Percentiles rank a stretch among this genome's conserved stretches.
phyloP scores from a whole-genome alignment of 2,888 invertebrate species.

The Eumacrocentrus americanus region DNA sequence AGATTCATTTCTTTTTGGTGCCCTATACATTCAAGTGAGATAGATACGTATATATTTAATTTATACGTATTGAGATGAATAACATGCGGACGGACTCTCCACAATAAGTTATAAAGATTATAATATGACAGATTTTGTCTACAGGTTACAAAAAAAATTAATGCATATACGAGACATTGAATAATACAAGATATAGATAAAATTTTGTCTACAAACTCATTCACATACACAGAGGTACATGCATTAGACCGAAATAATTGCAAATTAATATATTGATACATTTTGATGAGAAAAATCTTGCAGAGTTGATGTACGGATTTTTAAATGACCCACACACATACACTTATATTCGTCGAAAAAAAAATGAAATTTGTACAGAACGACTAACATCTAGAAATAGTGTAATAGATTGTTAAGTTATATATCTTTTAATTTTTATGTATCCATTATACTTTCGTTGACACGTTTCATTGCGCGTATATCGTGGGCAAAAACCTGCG shows the following conservation, averaged over 20 bases:
- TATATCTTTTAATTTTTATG: slow-evolving; percentile 6
- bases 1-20: slow-evolving; percentile 35
- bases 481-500: neutral
- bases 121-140: slow-evolving; percentile 19
- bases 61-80: neutral
- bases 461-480: slow-evolving; percentile 8
- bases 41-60: slow-evolving; percentile 27
- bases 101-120: slow-evolving; percentile 30
- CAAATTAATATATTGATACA: slow-evolving; percentile 50
- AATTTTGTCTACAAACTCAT: slow-evolving; percentile 31
- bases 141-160: slow-evolving; percentile 10
- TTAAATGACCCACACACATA: slow-evolving; percentile 7
- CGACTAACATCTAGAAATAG: slow-evolving; percentile 22
- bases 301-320: neutral
- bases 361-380: slow-evolving; percentile 27
- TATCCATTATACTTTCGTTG: slow-evolving; percentile 21
- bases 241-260: slow-evolving; percentile 47
- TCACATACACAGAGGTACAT: slow-evolving; percentile 38
- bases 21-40: slow-evolving; percentile 38
- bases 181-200: slow-evolving; percentile 23
- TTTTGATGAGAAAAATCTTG: slow-evolving; percentile 34
- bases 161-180: slow-evolving; percentile 9
- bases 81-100: slow-evolving; percentile 1
- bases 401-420: slow-evolving; percentile 23
- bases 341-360: slow-evolving; percentile 6